Evolutionary conservation across 2,113 vertebrate species (phyloP).

Genomic region (Irena cyanogastra): DNA sequence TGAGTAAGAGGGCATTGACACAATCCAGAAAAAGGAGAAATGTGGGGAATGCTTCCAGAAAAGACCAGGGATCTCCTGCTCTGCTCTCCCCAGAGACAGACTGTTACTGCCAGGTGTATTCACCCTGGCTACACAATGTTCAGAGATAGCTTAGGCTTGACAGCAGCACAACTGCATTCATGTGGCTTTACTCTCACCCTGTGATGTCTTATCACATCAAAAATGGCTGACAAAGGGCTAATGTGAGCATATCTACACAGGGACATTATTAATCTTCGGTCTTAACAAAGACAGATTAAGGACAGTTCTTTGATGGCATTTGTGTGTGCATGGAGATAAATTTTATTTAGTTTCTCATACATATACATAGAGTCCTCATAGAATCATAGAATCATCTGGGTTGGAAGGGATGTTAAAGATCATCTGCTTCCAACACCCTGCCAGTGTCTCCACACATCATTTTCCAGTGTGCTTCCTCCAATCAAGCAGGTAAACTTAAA

Average conservation of each 20-base stretch:
- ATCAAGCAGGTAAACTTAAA: not conserved
- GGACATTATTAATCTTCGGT: not conserved
- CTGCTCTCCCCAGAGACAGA: not conserved
- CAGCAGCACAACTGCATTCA: not conserved
- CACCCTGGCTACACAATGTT: not conserved
- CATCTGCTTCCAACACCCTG: not conserved
- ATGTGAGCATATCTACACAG: not conserved
- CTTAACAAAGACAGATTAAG: not conserved
- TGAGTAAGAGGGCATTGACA: not conserved
- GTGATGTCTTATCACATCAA: not conserved
- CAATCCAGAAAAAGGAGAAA: not conserved
- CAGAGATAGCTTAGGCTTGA: not conserved
- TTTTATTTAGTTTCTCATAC: not conserved
- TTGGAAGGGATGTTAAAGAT: not conserved
- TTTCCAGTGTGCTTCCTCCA: not conserved
- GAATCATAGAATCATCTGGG: not conserved
- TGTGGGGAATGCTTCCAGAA: not conserved
- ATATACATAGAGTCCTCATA: not conserved
- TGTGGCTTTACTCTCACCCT: not conserved
- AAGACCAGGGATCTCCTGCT: not conserved
- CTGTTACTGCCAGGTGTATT: not conserved
- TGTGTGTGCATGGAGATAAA: accelerated
- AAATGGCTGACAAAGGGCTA: constrained; percentile 2
- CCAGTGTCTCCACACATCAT: not conserved
- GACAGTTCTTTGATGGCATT: not conserved